Evolutionary conservation across 2,113 vertebrate species (phyloP).

Genomic region (Glaucidium brasilianum): DNA sequence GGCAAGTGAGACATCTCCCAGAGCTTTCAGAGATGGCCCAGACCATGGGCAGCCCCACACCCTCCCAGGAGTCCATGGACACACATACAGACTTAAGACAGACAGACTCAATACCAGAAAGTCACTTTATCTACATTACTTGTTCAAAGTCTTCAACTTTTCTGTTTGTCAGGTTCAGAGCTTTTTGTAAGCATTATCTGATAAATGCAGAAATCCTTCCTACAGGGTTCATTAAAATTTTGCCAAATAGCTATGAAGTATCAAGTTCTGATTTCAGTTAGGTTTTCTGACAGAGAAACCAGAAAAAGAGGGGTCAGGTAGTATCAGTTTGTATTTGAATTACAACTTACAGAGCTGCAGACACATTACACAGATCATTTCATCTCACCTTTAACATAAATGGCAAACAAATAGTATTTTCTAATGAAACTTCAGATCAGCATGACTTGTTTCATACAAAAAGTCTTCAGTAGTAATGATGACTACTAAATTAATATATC

Average conservation of each 20-base stretch:
- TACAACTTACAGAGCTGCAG: neutral
- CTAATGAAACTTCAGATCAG: neutral
- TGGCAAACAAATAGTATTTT: neutral
- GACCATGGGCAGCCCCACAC: neutral
- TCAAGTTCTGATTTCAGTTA: neutral
- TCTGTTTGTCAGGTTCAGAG: neutral
- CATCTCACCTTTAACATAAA: neutral
- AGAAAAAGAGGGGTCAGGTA: neutral
- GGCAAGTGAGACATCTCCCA: neutral
- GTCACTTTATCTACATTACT: neutral
- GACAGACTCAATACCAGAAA: neutral
- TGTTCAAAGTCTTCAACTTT: neutral
- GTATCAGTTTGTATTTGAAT: neutral
- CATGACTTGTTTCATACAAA: neutral
- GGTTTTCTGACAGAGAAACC: neutral
- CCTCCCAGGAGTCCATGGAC: neutral
- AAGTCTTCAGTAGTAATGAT: neutral
- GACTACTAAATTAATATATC: neutral
- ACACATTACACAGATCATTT: neutral
- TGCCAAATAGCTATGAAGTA: neutral
- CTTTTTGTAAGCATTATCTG: neutral
- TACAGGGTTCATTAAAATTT: neutral
- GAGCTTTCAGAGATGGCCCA: rapidly evolving
- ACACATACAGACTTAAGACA: neutral
- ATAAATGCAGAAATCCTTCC: neutral